These are phyloP conservation scores for Enteromius unitaeniatus DNA, from an alignment of 2,797 vertebrate species.

Conservation along the genomic window DNA sequence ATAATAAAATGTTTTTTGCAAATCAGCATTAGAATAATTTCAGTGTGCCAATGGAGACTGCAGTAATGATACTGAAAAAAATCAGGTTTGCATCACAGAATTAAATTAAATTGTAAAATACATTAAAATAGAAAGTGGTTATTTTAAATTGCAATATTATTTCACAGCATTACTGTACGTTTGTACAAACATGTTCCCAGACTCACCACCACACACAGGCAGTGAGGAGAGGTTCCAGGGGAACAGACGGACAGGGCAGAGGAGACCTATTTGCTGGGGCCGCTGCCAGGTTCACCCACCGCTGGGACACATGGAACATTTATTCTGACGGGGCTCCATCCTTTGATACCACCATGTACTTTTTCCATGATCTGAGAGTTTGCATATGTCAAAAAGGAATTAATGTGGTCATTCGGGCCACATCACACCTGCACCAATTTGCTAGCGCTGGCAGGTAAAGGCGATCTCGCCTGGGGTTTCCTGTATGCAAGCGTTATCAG, in stretches of 20 bases:
- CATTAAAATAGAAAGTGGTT: background rate
- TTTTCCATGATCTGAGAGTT: slow-evolving; percentile 43
- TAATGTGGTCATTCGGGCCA: slow-evolving; percentile 27
- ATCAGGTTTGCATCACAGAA: background rate
- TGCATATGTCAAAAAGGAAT: slow-evolving; percentile 49
- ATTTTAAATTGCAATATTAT: background rate
- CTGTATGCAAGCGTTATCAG: background rate
- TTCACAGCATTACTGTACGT: background rate
- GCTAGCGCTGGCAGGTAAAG: slow-evolving; percentile 24
- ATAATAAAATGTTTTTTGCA: background rate
- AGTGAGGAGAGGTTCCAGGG: slow-evolving; percentile 54
- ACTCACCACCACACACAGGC: slow-evolving; percentile 17
- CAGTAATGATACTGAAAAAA: background rate
- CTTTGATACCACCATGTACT: slow-evolving; percentile 48
- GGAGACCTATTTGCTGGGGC: slow-evolving; percentile 63
- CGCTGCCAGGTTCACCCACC: slow-evolving; percentile 55
- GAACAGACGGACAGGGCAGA: slow-evolving; percentile 61
- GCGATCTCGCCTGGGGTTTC: background rate
- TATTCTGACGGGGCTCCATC: slow-evolving; percentile 40
- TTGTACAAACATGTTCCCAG: background rate
- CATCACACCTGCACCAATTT: slow-evolving; percentile 26
- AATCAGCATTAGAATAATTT: background rate
- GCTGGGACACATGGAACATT: slow-evolving; percentile 55
- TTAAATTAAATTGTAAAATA: background rate
- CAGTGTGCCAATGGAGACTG: background rate